These are phyloP conservation scores for Coreius guichenoti DNA, from an alignment of 2,797 vertebrate species.

Conservation along the genomic window DNA sequence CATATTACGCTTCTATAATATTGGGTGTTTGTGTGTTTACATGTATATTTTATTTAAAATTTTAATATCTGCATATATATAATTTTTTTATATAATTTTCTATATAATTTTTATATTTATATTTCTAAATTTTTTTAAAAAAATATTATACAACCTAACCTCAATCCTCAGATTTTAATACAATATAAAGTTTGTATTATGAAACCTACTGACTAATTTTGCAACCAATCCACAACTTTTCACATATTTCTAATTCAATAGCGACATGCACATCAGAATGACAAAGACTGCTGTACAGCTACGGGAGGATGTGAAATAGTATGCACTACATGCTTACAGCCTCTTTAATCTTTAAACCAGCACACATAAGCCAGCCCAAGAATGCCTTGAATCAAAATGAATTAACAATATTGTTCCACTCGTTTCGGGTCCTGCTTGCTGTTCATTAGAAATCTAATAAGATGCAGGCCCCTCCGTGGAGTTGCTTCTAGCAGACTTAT, in stretches of 20 bases:
- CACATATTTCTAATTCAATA: not conserved
- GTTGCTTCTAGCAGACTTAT: conserved; percentile 45
- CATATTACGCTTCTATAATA: not conserved
- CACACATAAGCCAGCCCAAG: conserved; percentile 15
- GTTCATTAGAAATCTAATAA: conserved; percentile 61
- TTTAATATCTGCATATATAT: not conserved
- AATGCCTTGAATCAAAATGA: conserved; percentile 41
- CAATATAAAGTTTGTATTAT: not conserved
- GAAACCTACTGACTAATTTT: conserved; percentile 11
- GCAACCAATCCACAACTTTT: not conserved
- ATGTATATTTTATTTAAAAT: not conserved
- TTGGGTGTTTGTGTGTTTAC: not conserved
- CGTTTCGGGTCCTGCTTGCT: conserved; percentile 57
- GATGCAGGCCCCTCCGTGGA: conserved; percentile 53
- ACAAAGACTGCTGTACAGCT: not conserved
- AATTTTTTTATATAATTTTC: no score
- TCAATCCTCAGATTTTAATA: no score
- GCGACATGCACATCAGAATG: not conserved
- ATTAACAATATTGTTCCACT: conserved; percentile 57
- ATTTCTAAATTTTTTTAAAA: no score
- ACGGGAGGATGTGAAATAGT: not conserved
- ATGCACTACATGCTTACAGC: conserved; percentile 31
- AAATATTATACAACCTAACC: no score
- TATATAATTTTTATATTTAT: no score
- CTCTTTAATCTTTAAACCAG: conserved; percentile 38